Evolutionary conservation across 2,888 invertebrate genomes (phyloP).

Genomic region (Drosophila suboccidentalis): DNA sequence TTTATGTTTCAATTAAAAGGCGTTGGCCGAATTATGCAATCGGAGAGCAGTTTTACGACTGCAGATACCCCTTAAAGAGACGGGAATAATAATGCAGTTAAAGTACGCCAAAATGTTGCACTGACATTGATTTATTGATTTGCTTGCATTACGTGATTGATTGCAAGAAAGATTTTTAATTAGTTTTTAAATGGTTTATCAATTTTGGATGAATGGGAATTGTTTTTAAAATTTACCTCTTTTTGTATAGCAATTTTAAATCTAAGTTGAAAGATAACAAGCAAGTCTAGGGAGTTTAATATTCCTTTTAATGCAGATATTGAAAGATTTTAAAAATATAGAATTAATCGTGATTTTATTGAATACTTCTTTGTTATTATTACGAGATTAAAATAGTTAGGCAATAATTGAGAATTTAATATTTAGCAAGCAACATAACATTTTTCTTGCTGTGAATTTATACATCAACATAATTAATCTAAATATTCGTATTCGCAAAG

Average conservation of each 20-base stretch:
- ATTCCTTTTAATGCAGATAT: no score
- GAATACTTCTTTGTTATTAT: no score
- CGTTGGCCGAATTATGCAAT: conserved; percentile 56
- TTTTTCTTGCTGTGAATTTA: neutral
- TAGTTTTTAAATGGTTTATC: neutral
- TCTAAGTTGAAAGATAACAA: no score
- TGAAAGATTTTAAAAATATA: no score
- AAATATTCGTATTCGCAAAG: neutral
- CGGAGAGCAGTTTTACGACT: conserved; percentile 30
- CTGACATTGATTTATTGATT: conserved; percentile 3
- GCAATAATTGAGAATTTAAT: no score
- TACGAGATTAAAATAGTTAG: no score
- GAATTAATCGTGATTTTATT: no score
- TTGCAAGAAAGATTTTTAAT: neutral
- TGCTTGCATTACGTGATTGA: neutral
- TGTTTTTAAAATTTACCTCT: no score
- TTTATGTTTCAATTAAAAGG: conserved; percentile 77
- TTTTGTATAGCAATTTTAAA: no score
- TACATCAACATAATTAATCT: neutral
- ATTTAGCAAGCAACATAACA: no score
- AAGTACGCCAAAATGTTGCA: neutral
- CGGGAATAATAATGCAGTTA: conserved; percentile 6
- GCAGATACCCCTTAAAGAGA: neutral
- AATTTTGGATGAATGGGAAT: neutral
- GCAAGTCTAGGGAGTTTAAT: no score